phyloP scores from a whole-genome alignment of 1,140 invertebrate species.

The Rhagoletis pomonella region DNA sequence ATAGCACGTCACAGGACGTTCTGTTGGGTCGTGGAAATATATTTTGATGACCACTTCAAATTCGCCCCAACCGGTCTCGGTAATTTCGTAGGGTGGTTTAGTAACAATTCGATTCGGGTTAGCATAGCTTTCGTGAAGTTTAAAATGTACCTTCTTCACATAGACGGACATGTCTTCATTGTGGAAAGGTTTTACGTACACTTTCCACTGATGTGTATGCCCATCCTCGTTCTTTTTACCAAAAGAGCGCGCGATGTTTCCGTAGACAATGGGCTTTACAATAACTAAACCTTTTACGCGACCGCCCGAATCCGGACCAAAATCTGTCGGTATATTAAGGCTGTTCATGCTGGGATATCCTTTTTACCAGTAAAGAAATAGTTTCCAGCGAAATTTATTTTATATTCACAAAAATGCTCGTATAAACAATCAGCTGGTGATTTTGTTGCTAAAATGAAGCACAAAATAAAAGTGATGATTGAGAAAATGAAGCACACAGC shows the following conservation, averaged over 20 bases:
- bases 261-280: conserved; percentile 97
- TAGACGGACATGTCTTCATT: conserved; percentile 96
- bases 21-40: conserved; percentile 97
- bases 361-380: not conserved
- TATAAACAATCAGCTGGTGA: not conserved
- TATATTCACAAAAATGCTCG: not conserved
- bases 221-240: conserved; percentile 98
- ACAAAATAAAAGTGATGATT: conserved; percentile 18
- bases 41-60: conserved; percentile 99
- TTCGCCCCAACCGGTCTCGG: conserved; percentile 99
- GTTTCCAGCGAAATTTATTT: no score
- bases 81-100: conserved; percentile 97
- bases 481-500: not conserved
- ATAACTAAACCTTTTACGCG: conserved; percentile 91
- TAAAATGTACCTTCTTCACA: conserved; percentile 98
- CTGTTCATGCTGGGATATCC: conserved; percentile 53
- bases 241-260: conserved; percentile 96
- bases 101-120: conserved; percentile 94
- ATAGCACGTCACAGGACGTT: conserved; percentile 95
- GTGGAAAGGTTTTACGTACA: conserved; percentile 95
- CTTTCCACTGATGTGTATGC: conserved; percentile 99
- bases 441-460: not conserved
- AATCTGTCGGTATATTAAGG: conserved; percentile 83
- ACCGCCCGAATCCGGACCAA: conserved; percentile 87
- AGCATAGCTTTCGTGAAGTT: conserved; percentile 97